phyloP scores from a whole-genome alignment of 1,140 invertebrate species.

The Bacillus rossius region DNA sequence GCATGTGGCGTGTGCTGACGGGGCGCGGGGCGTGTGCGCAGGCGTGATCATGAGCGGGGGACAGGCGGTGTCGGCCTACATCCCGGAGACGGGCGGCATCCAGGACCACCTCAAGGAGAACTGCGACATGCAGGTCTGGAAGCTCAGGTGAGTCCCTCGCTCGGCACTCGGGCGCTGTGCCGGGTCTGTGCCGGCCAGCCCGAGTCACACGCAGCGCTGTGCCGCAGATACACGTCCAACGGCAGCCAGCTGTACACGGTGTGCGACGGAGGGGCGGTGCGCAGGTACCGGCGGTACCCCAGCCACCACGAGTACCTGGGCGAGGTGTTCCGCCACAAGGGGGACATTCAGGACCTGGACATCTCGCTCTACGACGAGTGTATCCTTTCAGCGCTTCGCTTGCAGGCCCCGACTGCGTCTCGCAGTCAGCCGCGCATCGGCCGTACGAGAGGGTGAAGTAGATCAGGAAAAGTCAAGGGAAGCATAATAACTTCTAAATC shows the following conservation, averaged over 20 bases:
- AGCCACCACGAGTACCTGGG: conserved; percentile 46
- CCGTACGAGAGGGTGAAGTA: too few species aligned
- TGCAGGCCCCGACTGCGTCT: too few species aligned
- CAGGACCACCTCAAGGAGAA: conserved; percentile 43
- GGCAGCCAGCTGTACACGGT: conserved; percentile 46
- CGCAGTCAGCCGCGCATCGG: too few species aligned
- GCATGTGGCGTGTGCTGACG: too few species aligned
- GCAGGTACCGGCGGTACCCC: conserved; percentile 46
- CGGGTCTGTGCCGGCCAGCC: too few species aligned
- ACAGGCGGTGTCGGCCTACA: conserved; percentile 43
- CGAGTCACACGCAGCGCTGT: too few species aligned
- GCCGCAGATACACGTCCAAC: conserved; percentile 45
- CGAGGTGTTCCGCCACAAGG: conserved; percentile 45
- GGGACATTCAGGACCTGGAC: conserved; percentile 49
- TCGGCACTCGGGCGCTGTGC: too few species aligned
- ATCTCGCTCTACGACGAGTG: conserved; percentile 52
- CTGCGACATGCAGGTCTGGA: conserved; percentile 43
- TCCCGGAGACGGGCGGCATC: conserved; percentile 44
- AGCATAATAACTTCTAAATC: too few species aligned
- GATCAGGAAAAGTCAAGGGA: too few species aligned
- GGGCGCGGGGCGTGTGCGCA: too few species aligned
- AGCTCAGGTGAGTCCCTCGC: conserved; percentile 34
- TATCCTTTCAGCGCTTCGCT: conserved; percentile 42
- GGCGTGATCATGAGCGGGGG: conserved; percentile 47
- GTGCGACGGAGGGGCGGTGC: conserved; percentile 43